Percentiles rank a stretch among this genome's conserved stretches.
Evolutionary conservation across 2,113 vertebrate genomes (phyloP).

Genomic region (Macquaria ambigua): DNA sequence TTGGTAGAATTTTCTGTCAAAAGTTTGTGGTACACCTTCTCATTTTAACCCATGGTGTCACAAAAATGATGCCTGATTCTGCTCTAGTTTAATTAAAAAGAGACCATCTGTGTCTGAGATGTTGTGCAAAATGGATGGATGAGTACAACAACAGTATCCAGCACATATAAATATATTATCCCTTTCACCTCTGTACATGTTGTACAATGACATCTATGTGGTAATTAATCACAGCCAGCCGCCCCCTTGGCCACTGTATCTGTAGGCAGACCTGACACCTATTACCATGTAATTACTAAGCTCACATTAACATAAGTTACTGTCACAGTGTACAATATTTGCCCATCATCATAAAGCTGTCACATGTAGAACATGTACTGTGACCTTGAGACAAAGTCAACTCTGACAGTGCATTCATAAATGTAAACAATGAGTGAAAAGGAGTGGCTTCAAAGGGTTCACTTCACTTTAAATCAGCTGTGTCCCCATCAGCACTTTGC

Average conservation of each 20-base stretch:
- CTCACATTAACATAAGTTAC: slow-evolving; percentile 34
- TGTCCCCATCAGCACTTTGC: not conserved
- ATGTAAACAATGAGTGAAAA: not conserved
- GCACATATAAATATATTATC: not conserved
- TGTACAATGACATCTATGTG: slow-evolving; percentile 34
- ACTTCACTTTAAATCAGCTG: not conserved
- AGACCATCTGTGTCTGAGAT: not conserved
- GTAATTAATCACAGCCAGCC: slow-evolving; percentile 34
- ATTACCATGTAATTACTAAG: slow-evolving; percentile 19
- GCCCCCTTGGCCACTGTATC: not conserved
- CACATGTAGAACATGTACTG: not conserved
- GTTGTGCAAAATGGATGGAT: not conserved
- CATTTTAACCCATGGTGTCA: not conserved
- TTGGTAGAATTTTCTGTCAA: too few species aligned
- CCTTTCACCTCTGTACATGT: slow-evolving; percentile 19
- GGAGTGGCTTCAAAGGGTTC: not conserved
- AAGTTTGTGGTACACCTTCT: not conserved
- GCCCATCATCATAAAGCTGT: slow-evolving; percentile 4
- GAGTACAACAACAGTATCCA: not conserved
- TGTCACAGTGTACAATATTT: slow-evolving; percentile 26
- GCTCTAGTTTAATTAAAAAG: not conserved
- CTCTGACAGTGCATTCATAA: not conserved
- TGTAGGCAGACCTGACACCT: slow-evolving; percentile 26
- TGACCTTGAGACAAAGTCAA: slow-evolving; percentile 36
- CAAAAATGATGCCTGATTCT: not conserved